phyloP scores from a whole-genome alignment of 2,888 invertebrate species.

The Ophion ellenae region DNA sequence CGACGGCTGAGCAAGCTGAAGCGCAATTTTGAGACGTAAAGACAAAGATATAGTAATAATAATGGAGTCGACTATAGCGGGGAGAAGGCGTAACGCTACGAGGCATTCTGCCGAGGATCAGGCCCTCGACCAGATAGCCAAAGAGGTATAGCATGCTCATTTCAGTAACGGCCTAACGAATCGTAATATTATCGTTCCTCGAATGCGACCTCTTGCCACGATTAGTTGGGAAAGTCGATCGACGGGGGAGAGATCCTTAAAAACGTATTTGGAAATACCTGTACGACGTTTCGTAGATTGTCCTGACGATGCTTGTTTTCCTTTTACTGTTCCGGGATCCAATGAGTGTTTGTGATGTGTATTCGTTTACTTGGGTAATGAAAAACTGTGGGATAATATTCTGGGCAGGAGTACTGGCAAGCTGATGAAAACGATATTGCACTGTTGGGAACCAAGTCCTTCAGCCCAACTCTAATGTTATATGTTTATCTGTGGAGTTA shows the following conservation, averaged over 20 bases:
- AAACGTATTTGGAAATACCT: background rate
- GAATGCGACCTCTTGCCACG: background rate
- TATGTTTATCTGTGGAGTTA: background rate
- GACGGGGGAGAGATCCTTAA: background rate
- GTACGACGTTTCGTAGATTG: background rate
- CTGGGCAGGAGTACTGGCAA: background rate
- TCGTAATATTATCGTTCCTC: background rate
- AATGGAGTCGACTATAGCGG: slow-evolving; percentile 83
- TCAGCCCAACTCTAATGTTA: background rate
- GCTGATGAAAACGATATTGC: background rate
- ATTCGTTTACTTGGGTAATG: background rate
- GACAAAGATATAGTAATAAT: slow-evolving; percentile 55
- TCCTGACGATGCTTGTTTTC: background rate
- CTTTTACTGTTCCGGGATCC: background rate
- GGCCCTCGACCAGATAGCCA: slow-evolving; percentile 97
- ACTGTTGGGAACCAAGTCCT: background rate
- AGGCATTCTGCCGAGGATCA: slow-evolving; percentile 98
- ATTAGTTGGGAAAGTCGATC: background rate
- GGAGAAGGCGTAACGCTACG: slow-evolving; percentile 91
- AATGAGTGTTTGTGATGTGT: slow-evolving; percentile 19
- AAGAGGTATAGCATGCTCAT: slow-evolving; percentile 90
- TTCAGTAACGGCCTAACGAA: slow-evolving; percentile 32
- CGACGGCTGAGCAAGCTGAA: slow-evolving; percentile 47
- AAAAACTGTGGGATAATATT: background rate
- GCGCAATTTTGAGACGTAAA: slow-evolving; percentile 40